These are phyloP conservation scores for Castor canadensis DNA, from an alignment of 2,113 vertebrate genomes.

Conservation along the genomic window DNA sequence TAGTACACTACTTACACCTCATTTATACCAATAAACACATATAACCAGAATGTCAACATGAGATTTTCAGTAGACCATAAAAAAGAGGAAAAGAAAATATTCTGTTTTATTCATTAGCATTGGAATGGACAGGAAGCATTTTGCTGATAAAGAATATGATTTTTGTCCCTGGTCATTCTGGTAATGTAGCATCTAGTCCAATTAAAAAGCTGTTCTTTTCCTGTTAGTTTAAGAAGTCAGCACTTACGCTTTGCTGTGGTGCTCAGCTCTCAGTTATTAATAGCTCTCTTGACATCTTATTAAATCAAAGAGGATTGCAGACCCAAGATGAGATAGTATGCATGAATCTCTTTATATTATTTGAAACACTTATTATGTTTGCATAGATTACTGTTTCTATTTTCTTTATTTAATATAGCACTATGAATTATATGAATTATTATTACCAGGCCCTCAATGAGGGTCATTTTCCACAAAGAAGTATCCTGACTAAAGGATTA, in stretches of 20 bases:
- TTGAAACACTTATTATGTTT: slow-evolving; percentile 15
- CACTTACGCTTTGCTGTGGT: background rate
- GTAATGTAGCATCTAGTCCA: slow-evolving; percentile 36
- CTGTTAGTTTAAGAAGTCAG: slow-evolving; percentile 48
- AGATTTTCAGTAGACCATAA: background rate
- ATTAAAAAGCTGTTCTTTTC: slow-evolving; percentile 65
- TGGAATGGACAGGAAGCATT: background rate
- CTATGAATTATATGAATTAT: background rate
- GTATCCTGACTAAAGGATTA: background rate
- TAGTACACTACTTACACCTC: background rate
- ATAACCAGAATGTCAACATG: background rate
- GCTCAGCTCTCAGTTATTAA: slow-evolving; percentile 58
- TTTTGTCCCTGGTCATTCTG: background rate
- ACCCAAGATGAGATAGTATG: slow-evolving; percentile 22
- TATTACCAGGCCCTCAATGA: background rate
- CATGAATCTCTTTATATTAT: slow-evolving; percentile 51
- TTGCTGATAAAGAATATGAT: background rate
- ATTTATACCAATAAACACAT: background rate
- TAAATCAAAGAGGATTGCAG: slow-evolving; percentile 55
- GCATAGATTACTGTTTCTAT: slow-evolving; percentile 28
- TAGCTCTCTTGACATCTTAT: slow-evolving; percentile 64
- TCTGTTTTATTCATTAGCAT: background rate
- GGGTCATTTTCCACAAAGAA: slow-evolving; percentile 28
- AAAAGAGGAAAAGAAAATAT: background rate
- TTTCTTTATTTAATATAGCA: slow-evolving; percentile 38